Base-by-base conservation (phyloP, 1,140 invertebrate genomes). In the Aphelinus atriplicis region DNA sequence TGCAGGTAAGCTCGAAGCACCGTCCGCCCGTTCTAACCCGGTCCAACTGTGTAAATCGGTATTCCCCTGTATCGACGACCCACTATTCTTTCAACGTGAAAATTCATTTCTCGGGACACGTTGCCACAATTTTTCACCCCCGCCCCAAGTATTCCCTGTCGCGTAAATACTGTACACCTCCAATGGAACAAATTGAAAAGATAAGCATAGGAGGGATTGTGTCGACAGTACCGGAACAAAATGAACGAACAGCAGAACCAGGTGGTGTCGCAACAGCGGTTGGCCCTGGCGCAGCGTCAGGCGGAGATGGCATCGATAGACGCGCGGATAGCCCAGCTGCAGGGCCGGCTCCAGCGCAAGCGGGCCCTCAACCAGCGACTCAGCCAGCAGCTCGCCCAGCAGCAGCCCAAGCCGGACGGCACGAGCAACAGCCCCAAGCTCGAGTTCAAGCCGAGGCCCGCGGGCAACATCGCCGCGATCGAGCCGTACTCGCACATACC, bases 181-280 rank as follows among this genome's bases (percentile, higher is more conserved):
- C 26, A 26, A 26, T 26, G 26, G 26, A 26, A 26, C 26, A 26
- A 26, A 26, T 26, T 26, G 26, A 26, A 26, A 26, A 26, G 26
- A 26, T 26, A 26, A 26, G 26, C 26, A 26, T 26, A 26, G 26
- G 26, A 26, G 26, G 26, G 26, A 26, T 26, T 26, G 26, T 26
- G 26, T 26, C 26, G 26, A 26, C 88, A 98, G 96, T 97, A 97
- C 85, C 95, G 96, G 45, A 98, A 98, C 88, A 97, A 98, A 85
- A 88, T 98, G 84, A 97, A 97, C 85, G 95, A 98, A 84, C 95
- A 98, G 83, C 96, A 98, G 86, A 96, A 95, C 84, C 93, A 93
- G 55, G 90, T 95, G 73, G 89, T 98, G 69, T 92, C 93, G 66
- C 92, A 95, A 78, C 96, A 98, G 86, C 90, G 95, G 62, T 94